Percentiles rank a stretch among this genome's conserved stretches.
These are phyloP conservation scores for Ondatra zibethicus DNA, from an alignment of 2,113 vertebrate genomes.

Conservation along the genomic window DNA sequence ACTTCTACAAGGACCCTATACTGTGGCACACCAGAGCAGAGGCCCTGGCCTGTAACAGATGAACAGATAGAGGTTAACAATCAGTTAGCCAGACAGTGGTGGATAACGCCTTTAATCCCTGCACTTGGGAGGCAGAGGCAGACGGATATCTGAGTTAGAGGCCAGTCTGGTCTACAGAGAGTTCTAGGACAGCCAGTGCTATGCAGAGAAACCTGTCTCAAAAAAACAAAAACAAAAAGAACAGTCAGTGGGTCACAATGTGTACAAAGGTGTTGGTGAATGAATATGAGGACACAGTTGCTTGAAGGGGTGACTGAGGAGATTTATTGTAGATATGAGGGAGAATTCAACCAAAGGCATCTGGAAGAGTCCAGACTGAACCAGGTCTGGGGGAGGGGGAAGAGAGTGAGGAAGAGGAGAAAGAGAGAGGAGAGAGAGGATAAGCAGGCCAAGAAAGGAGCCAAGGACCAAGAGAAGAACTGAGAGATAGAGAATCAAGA, in stretches of 20 bases:
- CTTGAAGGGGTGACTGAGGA: background rate
- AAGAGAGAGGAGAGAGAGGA: no score
- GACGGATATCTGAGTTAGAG: background rate
- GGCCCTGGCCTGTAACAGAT: background rate
- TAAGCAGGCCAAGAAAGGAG: background rate
- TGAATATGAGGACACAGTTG: background rate
- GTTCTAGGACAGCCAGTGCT: background rate
- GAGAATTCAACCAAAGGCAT: background rate
- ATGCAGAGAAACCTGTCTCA: background rate
- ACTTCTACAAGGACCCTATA: background rate
- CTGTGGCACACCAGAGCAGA: background rate
- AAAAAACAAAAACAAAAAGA: background rate
- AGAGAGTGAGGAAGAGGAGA: background rate
- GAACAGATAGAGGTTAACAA: background rate
- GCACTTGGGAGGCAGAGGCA: background rate
- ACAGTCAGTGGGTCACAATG: background rate
- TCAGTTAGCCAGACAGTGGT: background rate
- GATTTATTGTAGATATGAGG: background rate
- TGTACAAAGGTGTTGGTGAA: background rate
- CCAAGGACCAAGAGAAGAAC: background rate
- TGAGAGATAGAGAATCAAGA: background rate
- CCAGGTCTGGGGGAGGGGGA: background rate
- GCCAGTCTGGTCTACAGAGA: background rate
- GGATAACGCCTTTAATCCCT: background rate
- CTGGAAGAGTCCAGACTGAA: background rate